Conservation (phyloP, 2,888 invertebrate genomes). For the Dasypogon diadema region DNA sequence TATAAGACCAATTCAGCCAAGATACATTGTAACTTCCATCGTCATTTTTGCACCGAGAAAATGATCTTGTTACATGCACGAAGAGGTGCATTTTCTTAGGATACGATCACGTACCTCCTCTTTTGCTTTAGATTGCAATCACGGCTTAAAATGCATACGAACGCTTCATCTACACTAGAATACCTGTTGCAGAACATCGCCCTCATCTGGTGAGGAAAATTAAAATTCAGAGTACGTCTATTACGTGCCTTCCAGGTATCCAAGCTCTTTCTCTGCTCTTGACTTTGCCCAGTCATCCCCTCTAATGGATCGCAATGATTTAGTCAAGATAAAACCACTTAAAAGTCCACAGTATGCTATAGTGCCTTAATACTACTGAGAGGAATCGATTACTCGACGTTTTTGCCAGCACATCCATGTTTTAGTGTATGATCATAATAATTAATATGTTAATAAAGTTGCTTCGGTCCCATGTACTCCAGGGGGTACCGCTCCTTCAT, state of each 20-base stretch:
- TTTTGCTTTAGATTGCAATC: conserved; percentile 31
- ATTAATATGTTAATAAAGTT: background rate
- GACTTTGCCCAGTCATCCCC: conserved; percentile 30
- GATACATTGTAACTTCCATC: conserved; percentile 25
- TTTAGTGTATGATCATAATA: background rate
- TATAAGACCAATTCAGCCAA: conserved; percentile 25
- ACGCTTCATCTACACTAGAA: conserved; percentile 19
- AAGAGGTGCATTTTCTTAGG: conserved; percentile 7
- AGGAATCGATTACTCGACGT: background rate
- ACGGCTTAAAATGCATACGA: conserved; percentile 21
- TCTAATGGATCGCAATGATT: conserved; percentile 45
- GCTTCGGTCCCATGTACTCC: background rate
- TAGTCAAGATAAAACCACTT: conserved; percentile 36
- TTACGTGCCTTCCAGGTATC: conserved; percentile 42
- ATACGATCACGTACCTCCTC: conserved; percentile 11
- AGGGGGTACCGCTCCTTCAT: background rate
- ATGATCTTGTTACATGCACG: conserved; percentile 43
- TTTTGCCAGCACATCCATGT: background rate
- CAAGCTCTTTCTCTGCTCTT: conserved; percentile 1
- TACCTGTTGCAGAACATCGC: conserved; percentile 40
- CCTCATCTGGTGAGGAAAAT: conserved; percentile 43
- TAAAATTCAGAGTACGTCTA: conserved; percentile 45
- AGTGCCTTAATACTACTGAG: background rate
- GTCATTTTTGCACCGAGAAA: conserved; percentile 5
- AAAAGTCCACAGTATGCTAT: conserved; percentile 19